Evolutionary conservation across 2,888 invertebrate genomes (phyloP), one percentile per base, ranked within the genome.

Genomic region (Julus scandinavius): DNA sequence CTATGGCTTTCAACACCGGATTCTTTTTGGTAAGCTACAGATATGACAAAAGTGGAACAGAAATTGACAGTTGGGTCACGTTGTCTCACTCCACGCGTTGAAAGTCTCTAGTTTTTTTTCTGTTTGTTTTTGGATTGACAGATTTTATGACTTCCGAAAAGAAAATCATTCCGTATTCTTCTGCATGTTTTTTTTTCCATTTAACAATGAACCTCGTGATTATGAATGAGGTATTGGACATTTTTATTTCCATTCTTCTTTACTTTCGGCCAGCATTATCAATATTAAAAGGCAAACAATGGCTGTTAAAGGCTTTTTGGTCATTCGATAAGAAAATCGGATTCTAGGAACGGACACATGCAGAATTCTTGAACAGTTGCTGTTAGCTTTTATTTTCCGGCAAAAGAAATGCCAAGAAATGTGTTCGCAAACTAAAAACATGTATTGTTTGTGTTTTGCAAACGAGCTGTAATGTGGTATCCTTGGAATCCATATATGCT

Each of bases 41-140:
- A 72, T 72, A 63, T 72, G 72, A 29, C 72, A 72, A 72, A 72
- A 72, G 72, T 72, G 29, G 72, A 72, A 20, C 72, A 72, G 72
- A 29, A 72, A 20, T 72, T 72, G 72, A 72, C 72, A 72, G 72
- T 72, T 29, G 72, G 72, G 72, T 72, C 72, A 72, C 72, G 72
- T 72, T 72, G 72, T 20, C 72, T 72, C 72, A 72, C 72, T 72
- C 29, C 20, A 9, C 72, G 11, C 72, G 72, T 20, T 72, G 72
- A 72, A 20, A 54, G 54, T 15, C 17, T 54, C 72, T 29, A 29
- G 29, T 29, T 29, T 20, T 72, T 72, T 20, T 72, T 72, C 7
- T 72, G 72, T 72, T 29, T 72, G 11, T 72, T 72, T 72, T 72
- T 72, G 72, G 29, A 72, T 20, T 72, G 72, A 72, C 72, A 72